Percentiles rank a stretch among this genome's conserved stretches.
phyloP scores from a whole-genome alignment of 2,113 vertebrate species.

The Thinocorus orbignyianus region DNA sequence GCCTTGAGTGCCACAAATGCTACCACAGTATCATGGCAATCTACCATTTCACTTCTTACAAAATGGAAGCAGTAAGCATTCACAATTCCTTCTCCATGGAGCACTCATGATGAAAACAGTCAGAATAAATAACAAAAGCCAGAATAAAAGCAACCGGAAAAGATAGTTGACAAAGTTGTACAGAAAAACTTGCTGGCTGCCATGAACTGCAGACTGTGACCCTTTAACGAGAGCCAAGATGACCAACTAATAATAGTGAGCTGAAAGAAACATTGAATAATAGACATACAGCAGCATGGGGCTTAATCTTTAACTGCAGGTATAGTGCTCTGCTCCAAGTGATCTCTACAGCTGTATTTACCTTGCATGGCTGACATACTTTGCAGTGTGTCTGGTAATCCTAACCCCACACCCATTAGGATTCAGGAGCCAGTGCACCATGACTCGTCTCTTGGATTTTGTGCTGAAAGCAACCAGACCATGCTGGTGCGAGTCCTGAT shows the following conservation, averaged over 20 bases:
- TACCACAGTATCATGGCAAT: fast-evolving
- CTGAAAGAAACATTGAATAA: neutral
- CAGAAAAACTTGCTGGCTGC: neutral
- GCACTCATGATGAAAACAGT: neutral
- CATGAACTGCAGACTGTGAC: neutral
- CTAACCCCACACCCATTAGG: neutral
- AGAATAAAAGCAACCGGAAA: neutral
- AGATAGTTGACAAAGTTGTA: neutral
- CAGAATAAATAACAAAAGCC: neutral
- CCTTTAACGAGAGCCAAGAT: neutral
- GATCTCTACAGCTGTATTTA: neutral
- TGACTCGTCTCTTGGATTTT: neutral
- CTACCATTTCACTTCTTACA: neutral
- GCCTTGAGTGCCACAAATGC: neutral
- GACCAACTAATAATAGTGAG: neutral
- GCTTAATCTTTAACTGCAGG: neutral
- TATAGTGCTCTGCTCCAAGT: neutral
- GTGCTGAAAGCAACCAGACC: neutral
- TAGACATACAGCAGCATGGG: fast-evolving
- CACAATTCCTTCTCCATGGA: neutral
- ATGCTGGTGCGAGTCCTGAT: neutral
- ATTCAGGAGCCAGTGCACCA: neutral
- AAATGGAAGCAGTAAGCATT: neutral
- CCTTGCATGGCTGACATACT: neutral
- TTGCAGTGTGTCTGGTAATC: neutral